Evolutionary conservation across 2,113 vertebrate genomes (phyloP), one percentile per base, ranked within the genome.

Genomic region (Engraulis encrasicolus): DNA sequence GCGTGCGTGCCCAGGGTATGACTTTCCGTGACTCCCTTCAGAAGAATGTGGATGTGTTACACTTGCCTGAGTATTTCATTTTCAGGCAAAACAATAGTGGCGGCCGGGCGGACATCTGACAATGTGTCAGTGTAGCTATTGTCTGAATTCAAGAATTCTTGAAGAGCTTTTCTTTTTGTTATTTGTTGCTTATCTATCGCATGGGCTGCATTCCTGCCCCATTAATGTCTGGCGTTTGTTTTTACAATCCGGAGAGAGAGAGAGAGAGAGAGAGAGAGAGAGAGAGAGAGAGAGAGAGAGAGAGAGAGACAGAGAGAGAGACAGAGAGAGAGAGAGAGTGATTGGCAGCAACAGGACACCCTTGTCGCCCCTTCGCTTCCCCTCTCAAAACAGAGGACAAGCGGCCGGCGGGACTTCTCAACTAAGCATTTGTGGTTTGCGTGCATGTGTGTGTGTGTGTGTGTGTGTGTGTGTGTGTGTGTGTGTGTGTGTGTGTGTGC

Each of bases 291-390:
- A n/a, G n/a, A n/a, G n/a, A n/a, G n/a, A n/a, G n/a, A n/a, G n/a
- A n/a, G n/a, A n/a, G n/a, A n/a, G n/a, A n/a, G n/a, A n/a, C n/a
- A 49, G 31, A 81, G 17, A 78, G 74, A 45, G 40, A 45, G 27
- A 49, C 37, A 81, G 17, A 78, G 74, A 45, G 40, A 45, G 27
- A 49, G 31, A 81, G 17, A 78, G 74, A 45, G 40, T 5, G 40
- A 71, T 79, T 50, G 79, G n/a, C 34, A 87, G 86, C 83, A 84
- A 82, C 15, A 89, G 82, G 84, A 84, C 52, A 37, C 31, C 78
- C 54, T 48, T 54, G 54, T 34, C n/a, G 17, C 31, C 79, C 34
- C 9, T n/a, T 79, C 50, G 49, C 81, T 85, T 85, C 81, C 83
- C 45, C n/a, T 85, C 74, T 18, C 45, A 50, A 48, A 80, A 48